Evolutionary conservation across 2,113 vertebrate genomes (phyloP).

Genomic region (Falcunculus frontatus): DNA sequence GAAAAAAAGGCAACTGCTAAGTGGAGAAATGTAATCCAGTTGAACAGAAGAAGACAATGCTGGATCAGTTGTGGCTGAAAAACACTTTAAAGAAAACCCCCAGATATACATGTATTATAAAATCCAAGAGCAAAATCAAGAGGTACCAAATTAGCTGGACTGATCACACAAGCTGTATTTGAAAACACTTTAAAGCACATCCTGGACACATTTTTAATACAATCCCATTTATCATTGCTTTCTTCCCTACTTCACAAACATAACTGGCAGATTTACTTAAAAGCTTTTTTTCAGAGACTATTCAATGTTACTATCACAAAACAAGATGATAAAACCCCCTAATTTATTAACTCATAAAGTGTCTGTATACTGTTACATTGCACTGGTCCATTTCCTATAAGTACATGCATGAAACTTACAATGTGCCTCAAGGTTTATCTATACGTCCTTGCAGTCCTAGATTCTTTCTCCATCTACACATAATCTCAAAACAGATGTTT

Average conservation of each 20-base stretch:
- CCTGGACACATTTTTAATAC: not conserved
- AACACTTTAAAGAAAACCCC: not conserved
- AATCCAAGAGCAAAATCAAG: not conserved
- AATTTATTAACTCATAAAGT: not conserved
- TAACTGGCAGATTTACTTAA: fast-evolving
- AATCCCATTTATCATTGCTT: fast-evolving
- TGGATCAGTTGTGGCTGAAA: not conserved
- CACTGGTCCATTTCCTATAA: not conserved
- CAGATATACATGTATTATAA: not conserved
- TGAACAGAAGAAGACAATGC: not conserved
- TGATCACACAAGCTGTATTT: not conserved
- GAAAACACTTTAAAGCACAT: not conserved
- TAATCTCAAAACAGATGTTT: not conserved
- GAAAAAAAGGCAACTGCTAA: not conserved
- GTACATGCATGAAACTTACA: not conserved
- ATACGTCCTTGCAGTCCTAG: not conserved
- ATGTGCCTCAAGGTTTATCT: not conserved
- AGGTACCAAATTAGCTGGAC: not conserved
- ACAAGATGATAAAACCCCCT: not conserved
- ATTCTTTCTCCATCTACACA: not conserved
- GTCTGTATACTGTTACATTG: not conserved
- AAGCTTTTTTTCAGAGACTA: not conserved
- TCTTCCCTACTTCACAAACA: not conserved
- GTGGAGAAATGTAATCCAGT: not conserved
- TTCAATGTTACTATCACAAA: not conserved